A percentile compares a stretch with the other conserved stretches of the same genome.
Conservation (phyloP, 1,140 invertebrate genomes). For the Tribolium castaneum region DNA sequence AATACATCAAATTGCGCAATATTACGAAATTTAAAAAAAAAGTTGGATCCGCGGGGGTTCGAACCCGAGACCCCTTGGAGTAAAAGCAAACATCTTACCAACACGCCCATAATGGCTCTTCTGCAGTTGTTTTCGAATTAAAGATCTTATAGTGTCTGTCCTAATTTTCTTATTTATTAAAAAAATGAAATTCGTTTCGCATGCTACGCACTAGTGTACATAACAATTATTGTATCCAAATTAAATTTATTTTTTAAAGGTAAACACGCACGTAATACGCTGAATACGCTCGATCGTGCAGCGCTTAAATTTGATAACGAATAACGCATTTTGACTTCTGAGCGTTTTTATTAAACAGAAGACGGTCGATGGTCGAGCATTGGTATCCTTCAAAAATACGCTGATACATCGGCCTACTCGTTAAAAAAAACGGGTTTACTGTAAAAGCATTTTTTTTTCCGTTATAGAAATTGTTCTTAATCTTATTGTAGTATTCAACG, state of each 20-base stretch:
- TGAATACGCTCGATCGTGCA: constrained; percentile 3
- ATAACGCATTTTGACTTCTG: neutral
- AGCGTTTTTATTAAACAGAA: constrained; percentile 38
- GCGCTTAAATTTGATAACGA: neutral
- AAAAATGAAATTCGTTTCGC: constrained; percentile 38
- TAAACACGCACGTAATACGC: constrained; percentile 18
- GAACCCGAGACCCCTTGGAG: constrained; percentile 40
- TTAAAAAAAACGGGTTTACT: neutral
- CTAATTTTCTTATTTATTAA: constrained; percentile 43
- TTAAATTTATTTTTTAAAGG: constrained; percentile 10
- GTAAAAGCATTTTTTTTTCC: neutral
- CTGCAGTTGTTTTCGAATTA: constrained; percentile 11
- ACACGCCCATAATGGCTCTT: constrained; percentile 27
- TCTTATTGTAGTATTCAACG: neutral
- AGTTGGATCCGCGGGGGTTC: constrained; percentile 12
- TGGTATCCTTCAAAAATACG: constrained; percentile 42
- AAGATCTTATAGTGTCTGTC: constrained; percentile 31
- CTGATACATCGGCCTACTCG: neutral
- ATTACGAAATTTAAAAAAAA: constrained; percentile 1
- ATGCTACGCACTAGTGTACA: constrained; percentile 35
- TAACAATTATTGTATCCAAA: constrained; percentile 40
- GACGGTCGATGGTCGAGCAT: constrained; percentile 36
- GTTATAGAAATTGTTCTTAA: constrained; percentile 14
- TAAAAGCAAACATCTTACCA: constrained; percentile 40
- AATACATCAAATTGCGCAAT: neutral